Evolutionary conservation across 2,888 invertebrate genomes (phyloP).

Genomic region (Lumbricus terrestris): DNA sequence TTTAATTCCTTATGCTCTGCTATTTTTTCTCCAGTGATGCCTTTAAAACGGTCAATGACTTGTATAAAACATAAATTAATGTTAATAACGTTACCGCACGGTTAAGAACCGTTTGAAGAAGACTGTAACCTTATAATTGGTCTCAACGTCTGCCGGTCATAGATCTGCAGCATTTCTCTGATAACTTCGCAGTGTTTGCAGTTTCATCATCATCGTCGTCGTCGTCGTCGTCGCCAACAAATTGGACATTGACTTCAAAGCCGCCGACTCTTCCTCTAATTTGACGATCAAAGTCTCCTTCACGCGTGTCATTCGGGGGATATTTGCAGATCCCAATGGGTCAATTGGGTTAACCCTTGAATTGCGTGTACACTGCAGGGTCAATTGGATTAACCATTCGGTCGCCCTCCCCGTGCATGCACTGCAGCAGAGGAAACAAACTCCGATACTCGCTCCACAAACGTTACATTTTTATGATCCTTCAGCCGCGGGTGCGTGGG

Average conservation of each 20-base stretch:
- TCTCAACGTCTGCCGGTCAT: not conserved
- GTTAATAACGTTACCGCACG: not conserved
- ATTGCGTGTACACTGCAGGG: not conserved
- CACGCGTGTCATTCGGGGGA: not conserved
- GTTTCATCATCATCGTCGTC: not conserved
- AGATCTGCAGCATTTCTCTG: not conserved
- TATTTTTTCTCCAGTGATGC: too few relatives aligned
- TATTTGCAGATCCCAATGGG: not conserved
- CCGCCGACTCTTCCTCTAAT: not conserved
- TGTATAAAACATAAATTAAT: not conserved
- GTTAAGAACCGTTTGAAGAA: not conserved
- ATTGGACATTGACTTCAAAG: constrained; percentile 3
- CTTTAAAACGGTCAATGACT: too few relatives aligned
- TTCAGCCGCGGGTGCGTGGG: not conserved
- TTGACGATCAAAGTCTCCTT: not conserved
- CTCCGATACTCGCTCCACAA: not conserved
- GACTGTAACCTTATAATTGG: not conserved
- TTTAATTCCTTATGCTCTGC: too few relatives aligned
- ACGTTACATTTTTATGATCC: not conserved
- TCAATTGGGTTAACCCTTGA: constrained; percentile 3
- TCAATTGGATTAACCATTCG: not conserved
- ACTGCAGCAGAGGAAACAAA: not conserved
- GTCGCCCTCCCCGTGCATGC: too few relatives aligned
- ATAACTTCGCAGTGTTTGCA: not conserved
- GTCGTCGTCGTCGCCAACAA: not conserved